These are phyloP conservation scores for Turritopsis dohrnii DNA, from an alignment of 30 jellyfish, hydroid and myxozoan genomes.

Conservation along the genomic window DNA sequence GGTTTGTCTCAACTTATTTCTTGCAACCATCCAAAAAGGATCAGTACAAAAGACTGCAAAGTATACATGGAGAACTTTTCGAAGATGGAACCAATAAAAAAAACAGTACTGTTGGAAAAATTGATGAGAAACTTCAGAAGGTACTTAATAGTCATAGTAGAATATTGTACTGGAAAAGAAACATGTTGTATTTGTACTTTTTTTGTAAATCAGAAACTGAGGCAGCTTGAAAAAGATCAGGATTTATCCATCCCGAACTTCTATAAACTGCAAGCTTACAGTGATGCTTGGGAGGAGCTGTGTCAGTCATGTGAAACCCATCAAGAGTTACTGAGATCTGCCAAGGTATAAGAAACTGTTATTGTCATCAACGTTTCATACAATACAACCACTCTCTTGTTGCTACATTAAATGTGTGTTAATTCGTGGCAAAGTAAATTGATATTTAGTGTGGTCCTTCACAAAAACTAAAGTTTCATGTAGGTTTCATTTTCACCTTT, in stretches of 20 bases:
- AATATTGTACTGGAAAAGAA: not conserved
- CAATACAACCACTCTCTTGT: no score
- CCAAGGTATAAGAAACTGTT: slow-evolving; percentile 40
- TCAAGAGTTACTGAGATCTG: slow-evolving; percentile 28
- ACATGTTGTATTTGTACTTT: not conserved
- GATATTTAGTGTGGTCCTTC: no score
- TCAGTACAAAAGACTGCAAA: slow-evolving; percentile 42
- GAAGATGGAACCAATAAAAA: not conserved
- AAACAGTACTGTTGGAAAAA: slow-evolving; percentile 30
- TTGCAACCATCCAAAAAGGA: slow-evolving; percentile 54
- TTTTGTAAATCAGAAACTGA: slow-evolving; percentile 16
- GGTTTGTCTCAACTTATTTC: slow-evolving; percentile 44
- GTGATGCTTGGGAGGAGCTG: slow-evolving; percentile 66
- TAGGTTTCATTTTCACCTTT: not conserved
- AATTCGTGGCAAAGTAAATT: no score
- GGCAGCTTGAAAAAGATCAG: slow-evolving; percentile 36
- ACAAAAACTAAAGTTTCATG: no score
- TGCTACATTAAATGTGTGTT: no score
- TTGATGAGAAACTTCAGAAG: slow-evolving; percentile 11
- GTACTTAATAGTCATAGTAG: not conserved
- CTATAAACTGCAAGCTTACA: slow-evolving; percentile 50
- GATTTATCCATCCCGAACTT: slow-evolving; percentile 44
- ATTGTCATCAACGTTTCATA: no score
- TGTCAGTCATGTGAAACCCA: slow-evolving; percentile 25
- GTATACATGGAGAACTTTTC: slow-evolving; percentile 29